Base-by-base conservation (phyloP, 2,113 vertebrate species). In the Saccopteryx leptura region DNA sequence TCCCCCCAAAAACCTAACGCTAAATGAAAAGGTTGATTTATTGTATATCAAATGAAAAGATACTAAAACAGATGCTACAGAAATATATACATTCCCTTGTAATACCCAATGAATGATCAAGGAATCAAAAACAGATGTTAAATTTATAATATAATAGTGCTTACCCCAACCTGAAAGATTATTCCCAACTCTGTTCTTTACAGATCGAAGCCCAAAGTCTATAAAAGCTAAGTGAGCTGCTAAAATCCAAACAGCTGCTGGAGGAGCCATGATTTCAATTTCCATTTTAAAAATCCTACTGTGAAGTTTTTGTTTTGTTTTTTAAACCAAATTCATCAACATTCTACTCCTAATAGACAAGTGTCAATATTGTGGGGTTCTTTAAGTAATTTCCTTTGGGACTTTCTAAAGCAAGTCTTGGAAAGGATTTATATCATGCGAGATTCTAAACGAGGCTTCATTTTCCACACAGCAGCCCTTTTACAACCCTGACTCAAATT, bases 11-110 rank as follows among this genome's bases (percentile, higher is more conserved):
- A 78, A 87, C 28, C 21, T 76, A 87, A 15, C 92, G 86, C 61
- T 87, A 82, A 96, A 93, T 15, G 78, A 74, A 95, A 91, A 91
- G 24, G 82, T 81, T 72, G 84, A 39, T 65, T 72, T 84, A 85
- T 61, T 90, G n/a, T 75, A 65, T 52, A 94, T n/a, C 48, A 82
- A 33, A 33, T 68, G 91, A 91, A 52, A 12, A 87, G 46, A 75
- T 18, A 88, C 23, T 88, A 84, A 68, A 96, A 39, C 24, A 84
- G 33, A 92, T 9, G 83, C 4, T 66, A 93, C 4, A 75, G 10
- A 96, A 94, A 94, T 39, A 91, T 9, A 71, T 26, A 71, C 81
- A 92, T 66, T 83, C 5, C 33, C 90, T 85, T 54, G 82, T 61
- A 89, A 92, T 56, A 81, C 61, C 24, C 28, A 91, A 78, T 17